Evolutionary conservation across 2,113 vertebrate genomes (phyloP).

Genomic region (Brachionichthys hirsutus): DNA sequence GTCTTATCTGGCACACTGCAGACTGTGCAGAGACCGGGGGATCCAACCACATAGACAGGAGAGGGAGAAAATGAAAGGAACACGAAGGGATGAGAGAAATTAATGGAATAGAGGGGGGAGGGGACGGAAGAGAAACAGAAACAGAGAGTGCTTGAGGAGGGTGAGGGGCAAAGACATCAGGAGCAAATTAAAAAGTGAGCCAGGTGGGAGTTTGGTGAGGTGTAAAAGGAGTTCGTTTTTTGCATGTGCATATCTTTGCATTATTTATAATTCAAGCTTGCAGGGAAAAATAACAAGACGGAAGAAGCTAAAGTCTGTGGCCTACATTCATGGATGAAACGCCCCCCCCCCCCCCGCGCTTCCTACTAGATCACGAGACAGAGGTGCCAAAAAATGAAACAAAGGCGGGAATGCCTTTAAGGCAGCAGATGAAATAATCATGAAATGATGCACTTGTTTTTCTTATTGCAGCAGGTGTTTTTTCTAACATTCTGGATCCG

Average conservation of each 20-base stretch:
- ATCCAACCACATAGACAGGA: conserved; percentile 63
- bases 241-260: conserved; percentile 44
- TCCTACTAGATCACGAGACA: conserved; percentile 35
- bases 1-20: conserved; percentile 67
- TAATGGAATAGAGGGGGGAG: conserved; percentile 46
- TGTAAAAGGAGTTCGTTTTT: conserved; percentile 27
- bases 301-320: conserved; percentile 50
- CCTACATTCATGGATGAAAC: conserved; percentile 62
- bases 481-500: neutral
- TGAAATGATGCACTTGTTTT: conserved; percentile 13
- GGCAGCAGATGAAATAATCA: conserved; percentile 1
- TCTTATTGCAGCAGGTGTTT: conserved; percentile 23
- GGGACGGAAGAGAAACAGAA: conserved; percentile 11
- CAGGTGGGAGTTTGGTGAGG: conserved; percentile 34
- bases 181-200: conserved; percentile 57
- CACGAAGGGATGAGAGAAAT: conserved; percentile 42
- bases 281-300: conserved; percentile 54
- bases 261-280: conserved; percentile 69
- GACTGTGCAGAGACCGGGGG: conserved; percentile 40
- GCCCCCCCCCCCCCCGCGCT: conserved; percentile 29
- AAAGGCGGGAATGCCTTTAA: conserved; percentile 37
- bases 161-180: conserved; percentile 24
- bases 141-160: conserved; percentile 38
- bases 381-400: conserved; percentile 28
- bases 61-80: conserved; percentile 39